Percentiles rank a stretch among this genome's conserved stretches.
phyloP scores from a whole-genome alignment of 2,113 vertebrate genomes.

The Trachemys scripta region DNA sequence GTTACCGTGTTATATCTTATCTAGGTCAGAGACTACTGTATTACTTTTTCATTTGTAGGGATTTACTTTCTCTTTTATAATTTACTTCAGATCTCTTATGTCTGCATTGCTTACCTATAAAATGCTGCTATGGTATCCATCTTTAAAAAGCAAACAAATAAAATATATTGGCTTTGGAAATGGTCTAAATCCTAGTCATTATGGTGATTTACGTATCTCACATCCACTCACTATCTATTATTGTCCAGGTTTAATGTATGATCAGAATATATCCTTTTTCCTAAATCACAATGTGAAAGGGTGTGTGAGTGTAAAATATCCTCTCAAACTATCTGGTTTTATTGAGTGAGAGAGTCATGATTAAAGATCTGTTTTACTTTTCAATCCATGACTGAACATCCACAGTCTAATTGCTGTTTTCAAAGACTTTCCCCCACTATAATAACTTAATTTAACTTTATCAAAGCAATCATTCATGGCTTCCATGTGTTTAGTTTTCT shows the following conservation, averaged over 20 bases:
- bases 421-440: not conserved
- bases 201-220: slow-evolving; percentile 7
- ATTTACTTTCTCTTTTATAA: slow-evolving; percentile 5
- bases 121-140: not conserved
- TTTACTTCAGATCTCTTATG: not conserved
- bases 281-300: not conserved
- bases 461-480: not conserved
- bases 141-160: not conserved
- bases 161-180: not conserved
- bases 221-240: not conserved
- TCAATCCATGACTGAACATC: not conserved
- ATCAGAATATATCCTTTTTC: not conserved
- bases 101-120: not conserved
- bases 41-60: slow-evolving; percentile 24
- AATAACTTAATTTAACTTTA: not conserved
- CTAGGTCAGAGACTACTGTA: not conserved
- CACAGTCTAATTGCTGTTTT: not conserved
- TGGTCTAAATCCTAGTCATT: not conserved
- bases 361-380: not conserved
- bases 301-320: not conserved
- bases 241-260: not conserved
- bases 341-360: not conserved
- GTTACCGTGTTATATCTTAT: slow-evolving; percentile 3
- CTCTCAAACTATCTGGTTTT: slow-evolving; percentile 1
- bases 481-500: slow-evolving; percentile 13